Conservation (phyloP, 2,888 invertebrate genomes). For the Arrhopalites spinosus region DNA sequence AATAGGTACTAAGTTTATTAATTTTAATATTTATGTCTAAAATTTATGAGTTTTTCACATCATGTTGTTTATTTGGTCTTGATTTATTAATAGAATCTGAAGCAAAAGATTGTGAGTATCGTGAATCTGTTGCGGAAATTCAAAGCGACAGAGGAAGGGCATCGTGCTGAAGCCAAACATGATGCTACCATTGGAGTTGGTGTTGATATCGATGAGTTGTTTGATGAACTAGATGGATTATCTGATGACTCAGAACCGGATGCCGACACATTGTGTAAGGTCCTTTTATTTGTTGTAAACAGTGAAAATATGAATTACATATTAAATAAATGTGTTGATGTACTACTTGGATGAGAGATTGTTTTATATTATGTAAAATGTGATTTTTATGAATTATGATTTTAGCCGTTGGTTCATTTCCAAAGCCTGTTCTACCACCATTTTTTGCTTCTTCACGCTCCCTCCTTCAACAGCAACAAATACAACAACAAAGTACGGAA, state of each 20-base stretch:
- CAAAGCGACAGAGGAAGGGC: conserved; percentile 85
- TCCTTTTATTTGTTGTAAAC: conserved; percentile 69
- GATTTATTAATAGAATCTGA: conserved; percentile 76
- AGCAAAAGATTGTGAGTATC: conserved; percentile 90
- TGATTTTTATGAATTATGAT: conserved; percentile 58
- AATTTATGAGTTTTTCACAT: background rate
- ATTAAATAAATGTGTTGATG: background rate
- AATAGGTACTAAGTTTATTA: background rate
- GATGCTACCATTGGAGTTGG: conserved; percentile 69
- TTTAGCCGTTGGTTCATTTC: conserved; percentile 94
- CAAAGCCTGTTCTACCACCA: conserved; percentile 92
- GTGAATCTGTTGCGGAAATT: conserved; percentile 92
- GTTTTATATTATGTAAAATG: background rate
- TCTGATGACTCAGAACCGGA: conserved; percentile 79
- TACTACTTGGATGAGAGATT: background rate
- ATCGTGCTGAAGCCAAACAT: conserved; percentile 54
- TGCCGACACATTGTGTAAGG: conserved; percentile 92
- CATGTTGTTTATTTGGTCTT: background rate
- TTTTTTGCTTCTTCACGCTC: conserved; percentile 92
- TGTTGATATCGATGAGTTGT: conserved; percentile 83
- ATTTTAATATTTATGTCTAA: background rate
- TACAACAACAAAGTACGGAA: no score
- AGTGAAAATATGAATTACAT: background rate
- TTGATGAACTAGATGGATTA: conserved; percentile 93
- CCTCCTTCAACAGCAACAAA: conserved; percentile 65